Conservation (phyloP, 2,888 invertebrate species). For the Apotomis betuletana region DNA sequence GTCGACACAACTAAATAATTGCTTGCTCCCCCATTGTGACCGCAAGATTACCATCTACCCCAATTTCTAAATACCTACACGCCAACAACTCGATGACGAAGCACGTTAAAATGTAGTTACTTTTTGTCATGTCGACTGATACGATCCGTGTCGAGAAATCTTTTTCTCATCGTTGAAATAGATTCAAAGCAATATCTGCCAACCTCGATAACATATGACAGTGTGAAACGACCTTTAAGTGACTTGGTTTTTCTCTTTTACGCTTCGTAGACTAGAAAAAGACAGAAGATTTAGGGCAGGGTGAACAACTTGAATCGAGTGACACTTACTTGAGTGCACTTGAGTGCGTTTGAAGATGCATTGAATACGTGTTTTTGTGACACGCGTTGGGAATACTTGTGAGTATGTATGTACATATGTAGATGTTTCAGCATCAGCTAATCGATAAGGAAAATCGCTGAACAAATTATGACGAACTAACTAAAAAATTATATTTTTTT, state of each 20-base stretch:
- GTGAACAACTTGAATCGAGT: slow-evolving; percentile 59
- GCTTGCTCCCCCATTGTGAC: slow-evolving; percentile 33
- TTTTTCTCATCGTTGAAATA: slow-evolving; percentile 32
- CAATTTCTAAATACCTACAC: slow-evolving; percentile 17
- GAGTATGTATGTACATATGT: background rate
- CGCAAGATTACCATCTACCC: slow-evolving; percentile 39
- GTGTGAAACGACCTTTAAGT: slow-evolving; percentile 45
- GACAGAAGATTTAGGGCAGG: slow-evolving; percentile 58
- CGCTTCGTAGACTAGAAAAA: slow-evolving; percentile 50
- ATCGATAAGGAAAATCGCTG: background rate
- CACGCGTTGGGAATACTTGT: slow-evolving; percentile 1
- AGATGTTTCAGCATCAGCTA: background rate
- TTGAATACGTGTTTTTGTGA: slow-evolving; percentile 38
- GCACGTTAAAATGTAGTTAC: slow-evolving; percentile 31
- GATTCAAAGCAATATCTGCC: slow-evolving; percentile 39
- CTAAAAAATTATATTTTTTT: background rate
- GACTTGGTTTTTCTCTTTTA: slow-evolving; percentile 52
- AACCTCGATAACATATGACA: slow-evolving; percentile 30
- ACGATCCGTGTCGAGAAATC: slow-evolving; percentile 29
- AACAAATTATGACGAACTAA: background rate
- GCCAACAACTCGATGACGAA: slow-evolving; percentile 31
- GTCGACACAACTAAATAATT: slow-evolving; percentile 39
- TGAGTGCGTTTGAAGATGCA: slow-evolving; percentile 55
- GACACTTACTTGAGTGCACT: slow-evolving; percentile 66
- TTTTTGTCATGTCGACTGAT: slow-evolving; percentile 30